A percentile compares a stretch with the other conserved stretches of the same genome.
Evolutionary conservation across 1,140 invertebrate genomes (phyloP).

Genomic region (Zophobas atratus): DNA sequence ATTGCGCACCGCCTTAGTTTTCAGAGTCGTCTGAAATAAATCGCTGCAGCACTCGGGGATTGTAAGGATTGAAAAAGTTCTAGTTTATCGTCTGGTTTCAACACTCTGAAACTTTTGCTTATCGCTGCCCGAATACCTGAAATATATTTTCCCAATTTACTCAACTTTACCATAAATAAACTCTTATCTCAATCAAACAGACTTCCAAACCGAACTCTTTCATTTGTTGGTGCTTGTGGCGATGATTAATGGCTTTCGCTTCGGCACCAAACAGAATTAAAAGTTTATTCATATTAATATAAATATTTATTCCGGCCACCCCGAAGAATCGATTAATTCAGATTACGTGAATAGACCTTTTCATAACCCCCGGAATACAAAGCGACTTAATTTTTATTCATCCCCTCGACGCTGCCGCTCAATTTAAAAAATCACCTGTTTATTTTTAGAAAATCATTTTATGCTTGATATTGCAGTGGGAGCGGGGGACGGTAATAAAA

Average conservation of each 20-base stretch:
- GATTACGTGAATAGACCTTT: slow-evolving; percentile 10
- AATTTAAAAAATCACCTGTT: slow-evolving; percentile 30
- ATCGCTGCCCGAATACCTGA: slow-evolving; percentile 16
- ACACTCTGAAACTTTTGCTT: not conserved
- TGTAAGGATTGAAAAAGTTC: slow-evolving; percentile 19
- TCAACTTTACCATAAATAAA: slow-evolving; percentile 4
- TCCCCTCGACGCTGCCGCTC: slow-evolving; percentile 6
- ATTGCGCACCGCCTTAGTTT: slow-evolving; percentile 1
- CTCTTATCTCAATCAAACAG: slow-evolving; percentile 18
- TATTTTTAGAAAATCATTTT: slow-evolving; percentile 35
- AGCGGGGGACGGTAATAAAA: not conserved
- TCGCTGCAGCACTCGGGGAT: not conserved
- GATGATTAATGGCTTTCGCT: slow-evolving; percentile 15
- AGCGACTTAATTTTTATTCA: slow-evolving; percentile 11
- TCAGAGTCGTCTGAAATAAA: not conserved
- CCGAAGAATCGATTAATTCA: slow-evolving; percentile 1
- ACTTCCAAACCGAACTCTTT: not conserved
- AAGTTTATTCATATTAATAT: slow-evolving; percentile 31
- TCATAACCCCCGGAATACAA: slow-evolving; percentile 2
- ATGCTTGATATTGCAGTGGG: not conserved
- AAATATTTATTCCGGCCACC: slow-evolving; percentile 23
- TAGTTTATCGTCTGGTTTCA: not conserved
- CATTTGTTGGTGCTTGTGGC: slow-evolving; percentile 1
- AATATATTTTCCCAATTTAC: slow-evolving; percentile 6
- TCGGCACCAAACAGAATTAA: slow-evolving; percentile 3